Evolutionary conservation across 2,797 vertebrate genomes (phyloP).

Genomic region (Hyperoplus lanceolatus): DNA sequence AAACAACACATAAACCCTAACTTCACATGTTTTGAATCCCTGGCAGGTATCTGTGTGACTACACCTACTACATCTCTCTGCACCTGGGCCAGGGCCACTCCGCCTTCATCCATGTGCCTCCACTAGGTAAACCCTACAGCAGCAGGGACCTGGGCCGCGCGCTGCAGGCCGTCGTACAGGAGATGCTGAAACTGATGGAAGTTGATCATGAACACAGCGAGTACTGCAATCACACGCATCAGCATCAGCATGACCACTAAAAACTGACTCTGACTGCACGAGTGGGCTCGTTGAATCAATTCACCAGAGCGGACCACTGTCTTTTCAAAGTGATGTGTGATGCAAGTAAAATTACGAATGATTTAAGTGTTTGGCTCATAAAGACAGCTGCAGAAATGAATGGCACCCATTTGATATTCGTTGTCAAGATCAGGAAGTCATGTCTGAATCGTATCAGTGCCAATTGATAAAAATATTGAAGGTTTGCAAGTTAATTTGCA

Average conservation of each 20-base stretch:
- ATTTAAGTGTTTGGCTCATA: not conserved
- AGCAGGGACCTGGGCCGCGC: conserved; percentile 90
- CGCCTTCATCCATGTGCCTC: conserved; percentile 94
- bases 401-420: conserved; percentile 1
- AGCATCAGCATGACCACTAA: conserved; percentile 33
- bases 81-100: conserved; percentile 89
- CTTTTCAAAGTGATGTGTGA: not conserved
- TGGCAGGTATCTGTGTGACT: conserved; percentile 95
- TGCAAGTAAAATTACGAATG: not conserved
- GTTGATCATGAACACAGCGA: conserved; percentile 78
- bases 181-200: conserved; percentile 90
- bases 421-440: not conserved
- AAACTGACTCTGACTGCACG: conserved; percentile 6
- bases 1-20: not conserved
- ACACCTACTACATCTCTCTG: conserved; percentile 95
- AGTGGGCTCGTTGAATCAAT: not conserved
- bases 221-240: conserved; percentile 70
- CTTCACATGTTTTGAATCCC: conserved; percentile 2
- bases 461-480: not conserved
- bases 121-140: conserved; percentile 91
- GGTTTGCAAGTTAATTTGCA: conserved; percentile 2
- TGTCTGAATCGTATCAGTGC: conserved; percentile 2
- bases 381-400: not conserved
- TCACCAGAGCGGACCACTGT: not conserved
- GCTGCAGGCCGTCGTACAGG: conserved; percentile 88